These are phyloP conservation scores for Eremophila alpestris DNA, from an alignment of 2,797 vertebrate genomes.

Conservation along the genomic window DNA sequence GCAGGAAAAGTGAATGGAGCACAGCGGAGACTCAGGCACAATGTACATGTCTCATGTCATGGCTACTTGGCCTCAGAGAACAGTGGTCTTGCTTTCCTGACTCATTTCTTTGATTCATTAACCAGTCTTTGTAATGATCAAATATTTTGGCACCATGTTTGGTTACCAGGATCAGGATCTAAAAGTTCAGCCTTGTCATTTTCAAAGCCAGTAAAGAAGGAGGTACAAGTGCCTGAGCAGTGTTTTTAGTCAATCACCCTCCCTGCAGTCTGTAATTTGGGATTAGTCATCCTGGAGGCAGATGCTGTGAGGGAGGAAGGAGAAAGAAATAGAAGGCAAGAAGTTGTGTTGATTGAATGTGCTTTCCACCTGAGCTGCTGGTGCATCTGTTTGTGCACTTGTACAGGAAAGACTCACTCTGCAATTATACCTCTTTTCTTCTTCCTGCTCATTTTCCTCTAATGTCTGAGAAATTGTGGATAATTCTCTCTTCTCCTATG, in stretches of 20 bases:
- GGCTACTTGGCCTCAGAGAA: not conserved
- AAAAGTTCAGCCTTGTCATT: not conserved
- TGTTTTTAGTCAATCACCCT: not conserved
- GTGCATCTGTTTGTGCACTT: not conserved
- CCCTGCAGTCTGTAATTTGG: not conserved
- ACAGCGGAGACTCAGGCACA: not conserved
- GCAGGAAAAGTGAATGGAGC: not conserved
- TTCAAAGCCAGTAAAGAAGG: not conserved
- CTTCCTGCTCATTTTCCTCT: not conserved
- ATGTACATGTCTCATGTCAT: fast-evolving
- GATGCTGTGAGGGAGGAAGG: not conserved
- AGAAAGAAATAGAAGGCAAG: not conserved
- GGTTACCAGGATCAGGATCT: not conserved
- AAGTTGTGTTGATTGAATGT: not conserved
- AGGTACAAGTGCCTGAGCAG: not conserved
- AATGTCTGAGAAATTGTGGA: not conserved
- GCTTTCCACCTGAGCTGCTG: not conserved
- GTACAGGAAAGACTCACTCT: not conserved
- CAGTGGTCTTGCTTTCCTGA: not conserved
- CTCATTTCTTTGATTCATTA: not conserved
- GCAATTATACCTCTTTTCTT: not conserved
- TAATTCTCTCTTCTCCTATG: not conserved
- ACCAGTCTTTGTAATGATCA: not conserved
- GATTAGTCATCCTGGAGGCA: not conserved
- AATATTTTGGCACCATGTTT: not conserved